Base-by-base conservation (phyloP, 1,140 invertebrate genomes). In the Papilio glaucus region DNA sequence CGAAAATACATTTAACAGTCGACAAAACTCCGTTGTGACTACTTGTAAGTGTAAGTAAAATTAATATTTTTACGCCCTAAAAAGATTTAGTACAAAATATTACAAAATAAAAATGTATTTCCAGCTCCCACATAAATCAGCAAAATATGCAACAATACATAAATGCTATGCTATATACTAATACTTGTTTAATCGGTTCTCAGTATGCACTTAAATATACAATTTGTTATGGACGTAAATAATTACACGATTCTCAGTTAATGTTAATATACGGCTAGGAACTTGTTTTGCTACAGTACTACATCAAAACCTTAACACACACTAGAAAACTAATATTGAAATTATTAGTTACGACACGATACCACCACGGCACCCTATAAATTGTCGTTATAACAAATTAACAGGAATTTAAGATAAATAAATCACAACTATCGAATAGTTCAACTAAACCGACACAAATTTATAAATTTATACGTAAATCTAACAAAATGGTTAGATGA, bases 211-310 rank as follows among this genome's bases (percentile, higher is more conserved):
- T 57, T 24, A 57, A 4, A 18, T 26, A 12, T 24, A 21, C 49
- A 57, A 57, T 57, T 57, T 57, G 49, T 26, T 21, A 57, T 26
- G 49, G 21, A 57, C 10, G 49, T 57, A 57, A 26, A 57, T 57
- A 13, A 26, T 49, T 49, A 24, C 21, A 57, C 10, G 21, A 24
- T 57, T 8, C 45, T 24, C 45, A 24, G 18, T 24, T 57, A 57
- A 57, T 24, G 12, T 26, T 57, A 26, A 57, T 26, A 57, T 9
- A 4, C 49, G 8, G 9, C 21, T 57, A 57, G 18, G 24, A 57
- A 57, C 49, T 57, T 9, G 49, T 57, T 57, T 57, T 24, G 21
- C 24, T n/a, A 12, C 49, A 12, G 6, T 21, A 21, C 24, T 57
- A 57, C 10, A 13, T 3, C 1, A 24, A 21, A 53, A 57, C 9